Evolutionary conservation across 2,113 vertebrate genomes (phyloP).

Genomic region (Microcebus tavaratra): DNA sequence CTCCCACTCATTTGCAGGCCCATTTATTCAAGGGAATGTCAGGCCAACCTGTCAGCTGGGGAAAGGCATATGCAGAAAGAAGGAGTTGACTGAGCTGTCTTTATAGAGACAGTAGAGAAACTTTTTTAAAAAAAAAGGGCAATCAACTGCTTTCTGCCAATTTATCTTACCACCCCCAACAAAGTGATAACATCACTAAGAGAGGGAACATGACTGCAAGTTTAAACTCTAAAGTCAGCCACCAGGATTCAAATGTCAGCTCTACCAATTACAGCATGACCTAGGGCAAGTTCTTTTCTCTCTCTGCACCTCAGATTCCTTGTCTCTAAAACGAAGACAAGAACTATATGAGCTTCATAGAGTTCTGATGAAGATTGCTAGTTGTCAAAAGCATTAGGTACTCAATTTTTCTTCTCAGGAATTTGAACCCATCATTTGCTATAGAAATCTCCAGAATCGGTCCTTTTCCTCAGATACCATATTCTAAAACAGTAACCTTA

Average conservation of each 20-base stretch:
- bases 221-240: not conserved
- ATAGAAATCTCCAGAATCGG: conserved; percentile 4
- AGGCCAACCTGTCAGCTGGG: not conserved
- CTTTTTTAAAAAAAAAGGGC: not conserved
- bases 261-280: not conserved
- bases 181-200: not conserved
- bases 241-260: not conserved
- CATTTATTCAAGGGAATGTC: not conserved
- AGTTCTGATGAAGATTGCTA: not conserved
- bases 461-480: not conserved
- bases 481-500: not conserved
- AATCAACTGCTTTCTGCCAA: not conserved
- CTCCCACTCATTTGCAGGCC: not conserved
- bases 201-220: not conserved
- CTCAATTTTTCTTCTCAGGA: not conserved
- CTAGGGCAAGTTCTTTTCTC: not conserved
- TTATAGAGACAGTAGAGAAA: not conserved
- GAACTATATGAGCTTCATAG: not conserved
- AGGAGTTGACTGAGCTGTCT: not conserved
- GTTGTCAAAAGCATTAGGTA: not conserved
- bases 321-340: not conserved
- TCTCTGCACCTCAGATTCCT: not conserved
- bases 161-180: not conserved
- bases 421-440: not conserved
- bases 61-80: not conserved